These are phyloP conservation scores for Lasioglossum albipes DNA, from an alignment of 1,140 invertebrate genomes.

Conservation along the genomic window DNA sequence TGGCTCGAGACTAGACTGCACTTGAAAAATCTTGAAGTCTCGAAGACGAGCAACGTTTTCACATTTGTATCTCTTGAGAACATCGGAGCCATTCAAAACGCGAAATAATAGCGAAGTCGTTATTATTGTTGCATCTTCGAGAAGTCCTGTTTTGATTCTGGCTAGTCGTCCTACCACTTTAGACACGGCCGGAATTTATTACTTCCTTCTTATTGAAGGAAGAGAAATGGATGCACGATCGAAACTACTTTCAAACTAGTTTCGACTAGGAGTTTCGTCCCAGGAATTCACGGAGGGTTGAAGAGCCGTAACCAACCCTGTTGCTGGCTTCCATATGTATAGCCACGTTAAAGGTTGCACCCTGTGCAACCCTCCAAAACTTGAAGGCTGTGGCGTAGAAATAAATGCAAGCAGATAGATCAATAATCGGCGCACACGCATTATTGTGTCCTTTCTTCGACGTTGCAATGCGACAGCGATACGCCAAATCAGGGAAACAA, in stretches of 20 bases:
- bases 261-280: conserved; percentile 14
- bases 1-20: neutral
- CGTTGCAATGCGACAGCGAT: neutral
- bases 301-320: conserved; percentile 10
- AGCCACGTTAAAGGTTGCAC: conserved; percentile 16
- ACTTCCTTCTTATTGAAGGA: neutral
- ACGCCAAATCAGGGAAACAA: no score
- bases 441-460: neutral
- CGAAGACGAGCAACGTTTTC: neutral
- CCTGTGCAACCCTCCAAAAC: conserved; percentile 26
- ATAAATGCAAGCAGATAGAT: conserved; percentile 36
- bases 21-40: neutral
- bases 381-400: neutral
- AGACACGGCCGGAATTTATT: neutral
- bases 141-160: neutral
- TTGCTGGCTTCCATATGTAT: conserved; percentile 8
- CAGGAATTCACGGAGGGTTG: conserved; percentile 9
- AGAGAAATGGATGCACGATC: neutral
- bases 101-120: neutral
- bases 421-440: conserved; percentile 13
- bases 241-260: conserved; percentile 25
- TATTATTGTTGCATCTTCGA: neutral
- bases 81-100: neutral
- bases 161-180: neutral
- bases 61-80: neutral